Percentiles rank a stretch among this genome's conserved stretches.
Conservation (phyloP, 2,797 vertebrate genomes). For the Falco novaeseelandiae region DNA sequence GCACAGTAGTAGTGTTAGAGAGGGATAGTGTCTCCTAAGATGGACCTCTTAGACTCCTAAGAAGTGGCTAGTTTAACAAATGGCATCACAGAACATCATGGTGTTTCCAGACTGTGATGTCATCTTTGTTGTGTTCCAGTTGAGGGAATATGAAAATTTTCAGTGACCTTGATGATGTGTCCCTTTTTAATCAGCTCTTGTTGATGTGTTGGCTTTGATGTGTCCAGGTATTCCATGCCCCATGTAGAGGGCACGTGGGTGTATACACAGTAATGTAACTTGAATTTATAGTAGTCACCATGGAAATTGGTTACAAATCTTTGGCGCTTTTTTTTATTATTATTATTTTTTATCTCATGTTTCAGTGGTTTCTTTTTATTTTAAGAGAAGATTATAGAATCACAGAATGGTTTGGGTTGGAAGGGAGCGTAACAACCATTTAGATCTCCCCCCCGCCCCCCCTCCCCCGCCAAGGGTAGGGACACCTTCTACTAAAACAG, state of each 20-base stretch:
- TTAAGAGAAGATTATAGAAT: background rate
- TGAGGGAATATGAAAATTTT: background rate
- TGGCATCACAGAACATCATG: background rate
- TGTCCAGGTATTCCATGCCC: background rate
- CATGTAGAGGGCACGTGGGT: accelerated
- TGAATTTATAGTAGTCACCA: background rate
- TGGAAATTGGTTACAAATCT: background rate
- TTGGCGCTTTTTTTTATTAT: background rate
- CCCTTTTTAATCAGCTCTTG: accelerated
- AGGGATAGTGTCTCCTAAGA: background rate
- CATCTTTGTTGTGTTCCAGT: background rate
- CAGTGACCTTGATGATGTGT: background rate
- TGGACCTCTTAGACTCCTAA: background rate
- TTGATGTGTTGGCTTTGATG: background rate
- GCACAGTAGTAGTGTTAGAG: background rate
- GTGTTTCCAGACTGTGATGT: background rate
- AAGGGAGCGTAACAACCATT: no score
- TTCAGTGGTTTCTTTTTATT: background rate
- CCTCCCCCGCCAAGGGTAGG: no score
- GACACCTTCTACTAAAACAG: no score
- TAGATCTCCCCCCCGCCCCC: no score
- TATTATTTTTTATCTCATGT: background rate
- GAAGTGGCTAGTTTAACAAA: background rate
- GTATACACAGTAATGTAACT: background rate
- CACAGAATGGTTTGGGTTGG: no score